Conservation (phyloP, 2,888 invertebrate genomes). For the Cataglyphis altisquamis region DNA sequence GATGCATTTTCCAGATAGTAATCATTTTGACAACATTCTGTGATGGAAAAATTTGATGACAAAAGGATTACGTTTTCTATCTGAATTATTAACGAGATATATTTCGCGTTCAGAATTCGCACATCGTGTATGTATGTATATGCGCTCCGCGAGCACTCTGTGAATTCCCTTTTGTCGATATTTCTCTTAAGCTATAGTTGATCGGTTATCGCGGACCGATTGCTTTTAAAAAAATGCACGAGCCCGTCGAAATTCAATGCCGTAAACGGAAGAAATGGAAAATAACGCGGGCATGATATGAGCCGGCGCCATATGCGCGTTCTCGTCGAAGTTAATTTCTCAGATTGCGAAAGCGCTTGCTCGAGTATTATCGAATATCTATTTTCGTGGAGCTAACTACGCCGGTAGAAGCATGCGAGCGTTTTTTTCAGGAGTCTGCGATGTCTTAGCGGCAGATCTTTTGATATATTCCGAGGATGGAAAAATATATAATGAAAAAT, state of each 20-base stretch:
- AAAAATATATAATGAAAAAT: background rate
- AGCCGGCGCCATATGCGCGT: background rate
- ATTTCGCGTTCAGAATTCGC: background rate
- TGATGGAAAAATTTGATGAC: no score
- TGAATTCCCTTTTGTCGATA: background rate
- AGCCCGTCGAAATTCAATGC: constrained; percentile 12
- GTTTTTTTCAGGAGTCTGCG: background rate
- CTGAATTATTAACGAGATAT: background rate
- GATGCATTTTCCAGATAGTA: background rate
- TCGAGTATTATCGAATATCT: constrained; percentile 34
- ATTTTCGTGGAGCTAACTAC: constrained; percentile 23
- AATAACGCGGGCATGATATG: constrained; percentile 11
- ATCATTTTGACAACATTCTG: no score
- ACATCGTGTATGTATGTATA: background rate
- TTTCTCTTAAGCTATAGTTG: constrained; percentile 22
- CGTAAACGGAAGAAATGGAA: constrained; percentile 4
- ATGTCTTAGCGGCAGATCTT: background rate
- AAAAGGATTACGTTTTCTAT: no score
- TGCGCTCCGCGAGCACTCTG: background rate
- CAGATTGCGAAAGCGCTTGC: constrained; percentile 14
- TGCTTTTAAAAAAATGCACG: constrained; percentile 55
- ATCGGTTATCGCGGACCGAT: constrained; percentile 32
- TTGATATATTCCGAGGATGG: background rate
- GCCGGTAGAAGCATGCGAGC: background rate
- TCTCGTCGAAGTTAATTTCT: background rate